Percentiles rank a stretch among this genome's conserved stretches.
Evolutionary conservation across 2,113 vertebrate species (phyloP).

Genomic region (Panurus biarmicus): DNA sequence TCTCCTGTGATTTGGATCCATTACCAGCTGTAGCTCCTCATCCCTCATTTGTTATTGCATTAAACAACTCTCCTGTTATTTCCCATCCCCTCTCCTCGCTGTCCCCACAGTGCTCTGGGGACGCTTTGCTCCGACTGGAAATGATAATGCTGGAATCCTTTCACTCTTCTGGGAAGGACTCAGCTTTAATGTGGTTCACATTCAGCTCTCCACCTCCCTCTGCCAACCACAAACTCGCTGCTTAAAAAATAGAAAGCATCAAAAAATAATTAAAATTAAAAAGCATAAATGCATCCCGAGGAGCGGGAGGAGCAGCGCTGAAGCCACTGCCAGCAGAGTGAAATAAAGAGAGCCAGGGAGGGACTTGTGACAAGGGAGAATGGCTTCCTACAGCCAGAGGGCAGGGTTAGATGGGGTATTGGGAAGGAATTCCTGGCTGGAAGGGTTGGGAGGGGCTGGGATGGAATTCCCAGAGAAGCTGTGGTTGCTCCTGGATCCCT

Average conservation of each 20-base stretch:
- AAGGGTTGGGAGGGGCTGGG: not conserved
- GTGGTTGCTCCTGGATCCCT: not conserved
- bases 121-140: not conserved
- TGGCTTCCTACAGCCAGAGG: not conserved
- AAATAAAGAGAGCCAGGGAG: not conserved
- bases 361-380: no score
- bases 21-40: not conserved
- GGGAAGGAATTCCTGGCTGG: fast-evolving
- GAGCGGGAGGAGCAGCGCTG: not conserved
- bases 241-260: not conserved
- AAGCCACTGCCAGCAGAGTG: not conserved
- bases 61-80: not conserved
- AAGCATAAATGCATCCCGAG: not conserved
- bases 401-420: fast-evolving
- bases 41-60: not conserved
- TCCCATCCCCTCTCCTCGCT: not conserved
- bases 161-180: not conserved
- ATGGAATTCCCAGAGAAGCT: not conserved
- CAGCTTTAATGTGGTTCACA: not conserved
- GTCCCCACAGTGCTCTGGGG: not conserved
- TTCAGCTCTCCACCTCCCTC: not conserved
- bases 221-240: not conserved
- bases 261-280: not conserved
- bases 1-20: not conserved
- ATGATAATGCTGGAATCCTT: not conserved